phyloP scores from a whole-genome alignment of 2,113 vertebrate genomes.

The Antigone vipio region DNA sequence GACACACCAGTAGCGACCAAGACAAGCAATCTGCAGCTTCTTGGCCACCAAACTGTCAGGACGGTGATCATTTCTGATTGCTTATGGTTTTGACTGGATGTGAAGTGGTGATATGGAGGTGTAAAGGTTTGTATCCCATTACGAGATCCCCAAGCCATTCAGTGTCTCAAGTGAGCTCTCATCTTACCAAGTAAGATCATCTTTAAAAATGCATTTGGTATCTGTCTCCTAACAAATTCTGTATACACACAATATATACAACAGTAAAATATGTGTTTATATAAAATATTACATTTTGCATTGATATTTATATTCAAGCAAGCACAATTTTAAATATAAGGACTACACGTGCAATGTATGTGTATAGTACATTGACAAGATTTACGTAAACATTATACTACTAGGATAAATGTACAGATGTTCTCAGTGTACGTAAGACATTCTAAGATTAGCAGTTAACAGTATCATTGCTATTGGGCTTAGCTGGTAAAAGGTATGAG shows the following conservation, averaged over 20 bases:
- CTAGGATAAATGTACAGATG: conserved; percentile 50
- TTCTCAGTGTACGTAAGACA: conserved; percentile 11
- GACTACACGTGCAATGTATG: conserved; percentile 38
- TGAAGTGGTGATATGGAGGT: not conserved
- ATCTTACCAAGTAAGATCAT: not conserved
- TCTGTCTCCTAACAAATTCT: conserved; percentile 55
- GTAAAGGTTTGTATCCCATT: not conserved
- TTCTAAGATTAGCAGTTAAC: conserved; percentile 43
- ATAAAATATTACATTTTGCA: conserved; percentile 65
- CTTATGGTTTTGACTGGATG: not conserved
- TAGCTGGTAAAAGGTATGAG: not conserved
- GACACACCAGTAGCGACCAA: rapidly evolving
- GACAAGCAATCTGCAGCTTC: not conserved
- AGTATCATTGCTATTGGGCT: not conserved
- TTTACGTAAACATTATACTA: conserved; percentile 43
- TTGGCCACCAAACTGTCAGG: not conserved
- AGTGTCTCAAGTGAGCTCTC: not conserved
- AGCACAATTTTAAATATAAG: conserved; percentile 56
- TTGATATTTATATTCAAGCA: conserved; percentile 59
- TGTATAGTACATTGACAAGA: conserved; percentile 57
- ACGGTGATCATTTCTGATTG: not conserved
- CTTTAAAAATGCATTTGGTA: conserved; percentile 44
- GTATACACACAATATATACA: conserved; percentile 50
- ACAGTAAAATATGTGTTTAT: conserved; percentile 57
- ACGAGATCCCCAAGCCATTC: not conserved